phyloP scores from a whole-genome alignment of 2,888 invertebrate genomes.

The Camponotus fellah region DNA sequence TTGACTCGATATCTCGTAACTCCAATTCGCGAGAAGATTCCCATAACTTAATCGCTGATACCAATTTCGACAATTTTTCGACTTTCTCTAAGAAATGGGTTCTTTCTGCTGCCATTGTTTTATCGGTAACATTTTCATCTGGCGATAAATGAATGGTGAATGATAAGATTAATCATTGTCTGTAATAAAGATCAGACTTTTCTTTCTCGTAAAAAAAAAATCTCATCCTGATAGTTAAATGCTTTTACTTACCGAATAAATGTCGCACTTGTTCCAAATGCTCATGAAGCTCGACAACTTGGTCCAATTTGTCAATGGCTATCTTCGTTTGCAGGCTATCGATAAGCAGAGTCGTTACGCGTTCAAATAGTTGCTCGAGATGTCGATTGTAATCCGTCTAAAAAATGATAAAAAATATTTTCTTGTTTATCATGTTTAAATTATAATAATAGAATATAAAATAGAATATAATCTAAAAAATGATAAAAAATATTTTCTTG shows the following conservation, averaged over 20 bases:
- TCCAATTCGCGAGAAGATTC: conserved; percentile 60
- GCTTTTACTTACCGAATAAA: conserved; percentile 62
- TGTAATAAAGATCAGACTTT: conserved; percentile 11
- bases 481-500: too few species aligned
- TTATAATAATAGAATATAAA: background rate
- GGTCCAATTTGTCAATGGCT: conserved; percentile 69
- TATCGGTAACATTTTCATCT: conserved; percentile 53
- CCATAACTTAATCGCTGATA: conserved; percentile 76
- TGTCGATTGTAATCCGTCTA: conserved; percentile 91
- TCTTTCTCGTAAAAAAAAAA: background rate
- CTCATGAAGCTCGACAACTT: conserved; percentile 77
- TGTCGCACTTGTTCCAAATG: conserved; percentile 78
- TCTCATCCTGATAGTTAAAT: background rate
- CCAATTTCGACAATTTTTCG: conserved; percentile 81
- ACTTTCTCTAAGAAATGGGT: conserved; percentile 85
- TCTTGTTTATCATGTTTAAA: background rate
- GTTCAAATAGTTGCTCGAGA: conserved; percentile 90
- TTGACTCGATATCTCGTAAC: conserved; percentile 82
- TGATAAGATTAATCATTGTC: conserved; percentile 26
- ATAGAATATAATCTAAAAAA: too few species aligned
- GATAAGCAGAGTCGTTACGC: conserved; percentile 87
- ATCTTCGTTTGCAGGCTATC: conserved; percentile 86
- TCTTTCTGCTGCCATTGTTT: conserved; percentile 67
- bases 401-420: conserved; percentile 58
- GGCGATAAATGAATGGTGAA: conserved; percentile 7